A percentile compares a stretch with the other conserved stretches of the same genome.
Evolutionary conservation across 2,888 invertebrate genomes (phyloP).

Genomic region (Liposcelis brunnea): DNA sequence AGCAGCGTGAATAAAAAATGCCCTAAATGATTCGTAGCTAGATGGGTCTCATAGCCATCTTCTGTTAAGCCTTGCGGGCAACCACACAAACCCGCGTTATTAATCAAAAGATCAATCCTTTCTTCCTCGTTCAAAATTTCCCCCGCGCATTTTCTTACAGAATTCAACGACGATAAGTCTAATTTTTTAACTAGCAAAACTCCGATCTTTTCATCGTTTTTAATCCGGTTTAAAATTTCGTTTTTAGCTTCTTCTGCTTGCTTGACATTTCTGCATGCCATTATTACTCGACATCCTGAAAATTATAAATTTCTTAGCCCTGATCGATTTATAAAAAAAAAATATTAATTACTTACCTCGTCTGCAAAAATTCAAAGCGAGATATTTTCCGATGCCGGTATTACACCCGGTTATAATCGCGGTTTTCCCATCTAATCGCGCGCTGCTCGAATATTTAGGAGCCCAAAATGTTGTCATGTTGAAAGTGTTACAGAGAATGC

Average conservation of each 20-base stretch:
- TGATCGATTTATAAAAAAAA: background rate
- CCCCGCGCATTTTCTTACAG: conserved; percentile 27
- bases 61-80: conserved; percentile 39
- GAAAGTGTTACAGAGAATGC: too few relatives aligned
- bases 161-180: conserved; percentile 26
- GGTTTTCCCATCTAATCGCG: conserved; percentile 29
- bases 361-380: conserved; percentile 26
- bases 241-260: conserved; percentile 35
- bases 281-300: conserved; percentile 36
- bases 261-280: conserved; percentile 36
- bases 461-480: too few relatives aligned
- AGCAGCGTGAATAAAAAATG: conserved; percentile 43
- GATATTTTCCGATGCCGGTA: conserved; percentile 26
- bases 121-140: conserved; percentile 20
- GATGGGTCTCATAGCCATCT: conserved; percentile 48
- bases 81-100: conserved; percentile 24
- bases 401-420: conserved; percentile 26
- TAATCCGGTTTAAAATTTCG: conserved; percentile 26
- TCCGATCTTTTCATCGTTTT: conserved; percentile 17
- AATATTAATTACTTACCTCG: conserved; percentile 24
- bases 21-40: conserved; percentile 48
- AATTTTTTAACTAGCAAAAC: conserved; percentile 30
- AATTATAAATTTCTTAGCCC: too few relatives aligned
- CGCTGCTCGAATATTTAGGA: too few relatives aligned
- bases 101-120: conserved; percentile 13